Evolutionary conservation across 2,113 vertebrate species (phyloP).

Genomic region (Suricata suricatta): DNA sequence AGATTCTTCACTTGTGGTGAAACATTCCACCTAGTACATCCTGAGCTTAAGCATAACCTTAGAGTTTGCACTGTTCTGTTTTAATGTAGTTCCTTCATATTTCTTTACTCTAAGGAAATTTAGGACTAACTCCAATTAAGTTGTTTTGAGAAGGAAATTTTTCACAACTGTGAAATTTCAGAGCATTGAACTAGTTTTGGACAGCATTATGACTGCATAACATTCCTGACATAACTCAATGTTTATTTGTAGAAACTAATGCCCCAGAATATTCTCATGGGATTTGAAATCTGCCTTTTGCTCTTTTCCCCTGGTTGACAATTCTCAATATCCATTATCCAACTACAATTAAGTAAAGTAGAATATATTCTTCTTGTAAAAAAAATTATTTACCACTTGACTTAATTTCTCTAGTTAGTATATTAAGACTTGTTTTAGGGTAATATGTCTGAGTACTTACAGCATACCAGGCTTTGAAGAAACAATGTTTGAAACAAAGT

Average conservation of each 20-base stretch:
- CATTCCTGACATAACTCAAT: conserved; percentile 79
- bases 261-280: conserved; percentile 63
- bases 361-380: neutral
- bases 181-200: conserved; percentile 47
- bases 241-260: conserved; percentile 79
- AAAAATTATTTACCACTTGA: neutral
- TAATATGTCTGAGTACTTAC: neutral
- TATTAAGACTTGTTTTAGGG: neutral
- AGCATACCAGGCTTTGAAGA: neutral
- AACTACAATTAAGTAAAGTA: neutral
- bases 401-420: neutral
- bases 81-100: conserved; percentile 29
- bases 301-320: neutral
- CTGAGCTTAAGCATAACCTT: neutral
- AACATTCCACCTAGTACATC: neutral
- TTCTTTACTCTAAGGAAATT: conserved; percentile 30
- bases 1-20: neutral
- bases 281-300: conserved; percentile 49
- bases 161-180: conserved; percentile 64
- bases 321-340: conserved; percentile 40
- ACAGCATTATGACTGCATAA: conserved; percentile 60
- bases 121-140: conserved; percentile 36
- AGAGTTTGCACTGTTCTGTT: neutral
- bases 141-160: conserved; percentile 55
- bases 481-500: neutral